Evolutionary conservation across 2,113 vertebrate species (phyloP).

Genomic region (Amphiprion percula): DNA sequence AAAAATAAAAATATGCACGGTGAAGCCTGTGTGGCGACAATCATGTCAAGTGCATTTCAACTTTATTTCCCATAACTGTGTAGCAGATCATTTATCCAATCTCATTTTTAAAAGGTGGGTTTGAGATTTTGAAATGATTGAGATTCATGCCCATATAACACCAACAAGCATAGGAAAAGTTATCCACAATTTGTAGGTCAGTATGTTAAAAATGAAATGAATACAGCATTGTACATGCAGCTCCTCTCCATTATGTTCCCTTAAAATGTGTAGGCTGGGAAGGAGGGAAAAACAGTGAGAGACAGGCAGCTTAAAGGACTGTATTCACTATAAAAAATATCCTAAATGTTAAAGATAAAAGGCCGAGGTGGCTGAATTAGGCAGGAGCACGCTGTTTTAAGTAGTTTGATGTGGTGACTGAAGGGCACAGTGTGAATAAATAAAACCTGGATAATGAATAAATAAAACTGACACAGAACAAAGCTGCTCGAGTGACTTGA

Average conservation of each 20-base stretch:
- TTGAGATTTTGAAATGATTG: no score
- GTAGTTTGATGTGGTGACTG: constrained; percentile 34
- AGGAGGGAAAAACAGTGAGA: no score
- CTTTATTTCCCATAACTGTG: no score
- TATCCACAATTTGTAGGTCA: not conserved
- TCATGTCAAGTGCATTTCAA: no score
- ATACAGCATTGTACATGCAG: no score
- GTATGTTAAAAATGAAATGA: not conserved
- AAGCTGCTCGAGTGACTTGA: constrained; percentile 13
- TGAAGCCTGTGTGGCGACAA: no score
- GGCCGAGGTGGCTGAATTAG: not conserved
- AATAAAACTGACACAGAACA: constrained; percentile 35
- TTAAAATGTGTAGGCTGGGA: no score
- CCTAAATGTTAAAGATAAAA: not conserved
- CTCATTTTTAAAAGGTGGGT: no score
- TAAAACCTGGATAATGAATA: constrained; percentile 56
- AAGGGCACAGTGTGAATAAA: constrained; percentile 50
- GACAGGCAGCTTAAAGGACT: not conserved
- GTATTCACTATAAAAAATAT: not conserved
- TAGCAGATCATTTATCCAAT: no score
- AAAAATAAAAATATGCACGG: no score
- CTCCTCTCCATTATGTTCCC: no score
- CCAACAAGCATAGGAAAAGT: not conserved
- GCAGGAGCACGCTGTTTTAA: not conserved
- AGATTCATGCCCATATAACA: no score